Base-by-base conservation (phyloP, 2,113 vertebrate species). In the Cisticola juncidis region DNA sequence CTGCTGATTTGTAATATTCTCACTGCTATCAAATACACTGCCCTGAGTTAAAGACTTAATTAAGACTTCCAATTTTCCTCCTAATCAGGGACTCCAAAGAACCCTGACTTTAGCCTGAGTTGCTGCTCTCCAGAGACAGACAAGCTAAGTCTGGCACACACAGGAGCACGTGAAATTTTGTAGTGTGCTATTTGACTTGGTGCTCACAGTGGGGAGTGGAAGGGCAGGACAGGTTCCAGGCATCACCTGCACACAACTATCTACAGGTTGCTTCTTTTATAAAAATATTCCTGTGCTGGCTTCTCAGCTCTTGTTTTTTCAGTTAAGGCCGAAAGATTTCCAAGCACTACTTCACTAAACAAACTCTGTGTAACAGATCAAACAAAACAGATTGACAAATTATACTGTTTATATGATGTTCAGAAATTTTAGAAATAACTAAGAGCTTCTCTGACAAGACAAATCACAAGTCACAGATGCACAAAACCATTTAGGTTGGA, bases 121-220 rank as follows among this genome's bases (percentile, higher is more conserved):
- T 36, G 50, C 26, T 76, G n/a, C 31, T 60, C 58, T 40, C n/a
- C 25, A 15, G 24, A 89, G 25, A 53, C 9, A 51, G 23, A 8
- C 42, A 54, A 50, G 13, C 44, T 18, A 84, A 66, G 21, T 8
- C 61, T 45, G 54, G 35, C 9, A 64, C 9, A 57, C 17, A 12
- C 11, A 51, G 16, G 25, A 13, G 19, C 10, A 50, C 0, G 0
- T 19, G 19, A 9, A 5, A 66, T 38, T 54, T 61, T 69, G 21
- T 29, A 35, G 9, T 8, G 11, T 13, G 23, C 14, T 51, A 5
- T n/a, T 44, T 44, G 9, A 81, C 35, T 38, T 19, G 6, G 12
- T 35, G 36, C 6, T 8, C 3, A 7, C 18, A 51, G n/a, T 3
- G 9, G 5, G 36, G 38, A 5, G 14, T 28, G 5, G 9, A 54